Conservation (phyloP, 92 coral and sea anemone genomes). For the Porites evermanni region DNA sequence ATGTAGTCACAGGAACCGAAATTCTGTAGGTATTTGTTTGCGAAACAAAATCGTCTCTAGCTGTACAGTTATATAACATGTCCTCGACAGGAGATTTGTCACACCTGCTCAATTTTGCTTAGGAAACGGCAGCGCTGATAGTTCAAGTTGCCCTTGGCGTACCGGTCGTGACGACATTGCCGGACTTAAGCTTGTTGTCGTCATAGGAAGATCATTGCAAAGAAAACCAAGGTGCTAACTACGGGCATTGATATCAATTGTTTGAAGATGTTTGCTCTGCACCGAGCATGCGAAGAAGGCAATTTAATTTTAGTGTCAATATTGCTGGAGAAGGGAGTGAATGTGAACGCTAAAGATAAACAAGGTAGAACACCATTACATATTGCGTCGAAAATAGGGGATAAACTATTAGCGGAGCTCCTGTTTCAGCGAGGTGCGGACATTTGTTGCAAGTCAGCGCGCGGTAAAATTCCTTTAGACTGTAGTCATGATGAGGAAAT, state of each 20-base stretch:
- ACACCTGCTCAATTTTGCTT: not conserved
- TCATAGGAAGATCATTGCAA: not conserved
- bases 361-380: slow-evolving; percentile 83
- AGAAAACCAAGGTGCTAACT: not conserved
- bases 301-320: slow-evolving; percentile 68
- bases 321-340: slow-evolving; percentile 50
- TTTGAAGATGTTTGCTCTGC: slow-evolving; percentile 58
- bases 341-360: slow-evolving; percentile 75
- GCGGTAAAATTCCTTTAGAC: slow-evolving; percentile 68
- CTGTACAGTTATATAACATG: not conserved
- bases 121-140: not conserved
- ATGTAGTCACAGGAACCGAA: slow-evolving; percentile 30
- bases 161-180: not conserved
- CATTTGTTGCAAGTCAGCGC: slow-evolving; percentile 54
- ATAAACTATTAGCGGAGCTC: slow-evolving; percentile 71
- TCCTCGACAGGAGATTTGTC: not conserved
- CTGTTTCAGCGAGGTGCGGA: slow-evolving; percentile 82
- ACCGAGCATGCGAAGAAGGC: slow-evolving; percentile 70
- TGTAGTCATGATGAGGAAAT: slow-evolving; percentile 71
- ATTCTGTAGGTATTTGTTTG: slow-evolving; percentile 19
- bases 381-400: slow-evolving; percentile 59
- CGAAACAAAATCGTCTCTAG: slow-evolving; percentile 24
- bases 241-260: slow-evolving; percentile 16
- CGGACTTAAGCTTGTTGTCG: slow-evolving; percentile 3
- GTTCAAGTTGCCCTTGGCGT: not conserved